phyloP scores from a whole-genome alignment of 2,113 vertebrate genomes.

The Ceuthmochares aereus region DNA sequence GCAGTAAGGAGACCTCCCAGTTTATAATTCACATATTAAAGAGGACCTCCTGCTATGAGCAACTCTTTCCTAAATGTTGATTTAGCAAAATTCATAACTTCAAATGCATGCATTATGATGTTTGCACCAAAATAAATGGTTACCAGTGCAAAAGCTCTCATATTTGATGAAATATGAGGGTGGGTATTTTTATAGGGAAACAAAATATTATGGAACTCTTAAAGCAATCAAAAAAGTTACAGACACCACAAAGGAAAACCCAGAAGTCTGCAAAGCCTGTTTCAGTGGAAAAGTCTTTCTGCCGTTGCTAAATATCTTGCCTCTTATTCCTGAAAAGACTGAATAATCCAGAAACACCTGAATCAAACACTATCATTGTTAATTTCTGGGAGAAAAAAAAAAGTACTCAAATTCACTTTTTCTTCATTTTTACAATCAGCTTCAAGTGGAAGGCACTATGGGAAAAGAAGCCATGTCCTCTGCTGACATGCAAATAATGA shows the following conservation, averaged over 20 bases:
- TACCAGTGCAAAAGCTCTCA: background rate
- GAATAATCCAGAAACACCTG: background rate
- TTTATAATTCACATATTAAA: slow-evolving; percentile 20
- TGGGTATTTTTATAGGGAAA: slow-evolving; percentile 14
- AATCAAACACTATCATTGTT: background rate
- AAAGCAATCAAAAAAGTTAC: background rate
- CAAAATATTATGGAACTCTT: background rate
- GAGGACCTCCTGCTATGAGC: slow-evolving; percentile 7
- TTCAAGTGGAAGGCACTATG: background rate
- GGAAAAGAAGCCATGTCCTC: background rate
- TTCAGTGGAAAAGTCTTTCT: background rate
- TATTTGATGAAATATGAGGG: background rate
- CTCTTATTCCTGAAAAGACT: background rate
- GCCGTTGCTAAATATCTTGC: background rate
- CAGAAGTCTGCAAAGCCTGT: background rate
- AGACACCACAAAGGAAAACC: background rate
- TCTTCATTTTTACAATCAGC: background rate
- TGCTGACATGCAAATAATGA: background rate
- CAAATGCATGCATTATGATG: background rate
- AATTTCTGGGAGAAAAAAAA: background rate
- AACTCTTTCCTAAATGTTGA: background rate
- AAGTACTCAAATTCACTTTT: background rate
- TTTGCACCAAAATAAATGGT: slow-evolving; percentile 23
- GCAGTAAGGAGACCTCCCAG: background rate
- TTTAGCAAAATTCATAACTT: slow-evolving; percentile 8